Conservation (phyloP, 2,888 invertebrate genomes). For the Drosophila leonis region DNA sequence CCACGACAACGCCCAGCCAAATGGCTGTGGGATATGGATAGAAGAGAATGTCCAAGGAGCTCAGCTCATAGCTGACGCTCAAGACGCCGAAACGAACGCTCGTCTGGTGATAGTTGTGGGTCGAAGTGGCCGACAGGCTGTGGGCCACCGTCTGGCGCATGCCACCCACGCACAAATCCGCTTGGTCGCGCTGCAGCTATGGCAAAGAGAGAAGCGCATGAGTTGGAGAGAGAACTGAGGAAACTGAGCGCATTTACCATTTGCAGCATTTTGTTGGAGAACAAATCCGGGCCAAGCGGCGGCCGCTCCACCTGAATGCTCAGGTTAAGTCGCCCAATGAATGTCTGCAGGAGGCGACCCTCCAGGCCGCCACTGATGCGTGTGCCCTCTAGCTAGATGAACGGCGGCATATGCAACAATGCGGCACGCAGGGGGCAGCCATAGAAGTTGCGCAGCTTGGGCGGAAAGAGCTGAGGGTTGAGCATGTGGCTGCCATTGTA, state of each 20-base stretch:
- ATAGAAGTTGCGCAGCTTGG: constrained; percentile 70
- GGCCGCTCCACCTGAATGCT: constrained; percentile 36
- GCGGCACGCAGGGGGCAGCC: constrained; percentile 65
- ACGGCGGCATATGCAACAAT: constrained; percentile 63
- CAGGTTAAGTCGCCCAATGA: constrained; percentile 67
- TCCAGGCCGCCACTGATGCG: constrained; percentile 63
- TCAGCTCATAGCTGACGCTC: constrained; percentile 44
- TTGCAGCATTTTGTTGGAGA: constrained; percentile 40
- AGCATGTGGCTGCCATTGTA: constrained; percentile 56
- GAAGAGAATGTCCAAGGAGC: constrained; percentile 55
- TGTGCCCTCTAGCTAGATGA: constrained; percentile 22
- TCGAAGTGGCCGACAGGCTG: constrained; percentile 49
- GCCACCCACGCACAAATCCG: constrained; percentile 66
- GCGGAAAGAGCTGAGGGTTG: constrained; percentile 57
- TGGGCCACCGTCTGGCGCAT: constrained; percentile 56
- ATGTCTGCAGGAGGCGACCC: constrained; percentile 56
- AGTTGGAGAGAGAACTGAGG: not conserved
- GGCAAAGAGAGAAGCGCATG: not conserved
- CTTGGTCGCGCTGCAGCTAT: constrained; percentile 47
- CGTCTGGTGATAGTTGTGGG: constrained; percentile 68
- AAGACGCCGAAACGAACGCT: constrained; percentile 55
- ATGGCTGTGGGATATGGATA: constrained; percentile 60
- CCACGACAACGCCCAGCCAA: constrained; percentile 51
- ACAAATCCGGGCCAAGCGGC: constrained; percentile 17
- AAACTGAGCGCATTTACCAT: constrained; percentile 56